Evolutionary conservation across 2,888 invertebrate species (phyloP).

Genomic region (Rhagium mordax): DNA sequence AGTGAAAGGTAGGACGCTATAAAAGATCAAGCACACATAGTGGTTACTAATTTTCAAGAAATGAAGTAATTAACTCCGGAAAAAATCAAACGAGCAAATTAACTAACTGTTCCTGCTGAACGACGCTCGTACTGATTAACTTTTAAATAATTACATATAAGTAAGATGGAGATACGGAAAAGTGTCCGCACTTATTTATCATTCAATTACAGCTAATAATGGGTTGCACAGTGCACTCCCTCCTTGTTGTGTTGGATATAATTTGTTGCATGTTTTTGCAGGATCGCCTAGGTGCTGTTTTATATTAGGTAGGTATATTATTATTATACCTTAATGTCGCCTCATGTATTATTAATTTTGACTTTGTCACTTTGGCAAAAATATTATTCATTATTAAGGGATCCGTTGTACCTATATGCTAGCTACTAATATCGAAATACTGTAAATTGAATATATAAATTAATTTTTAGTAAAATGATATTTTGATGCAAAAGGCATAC

Average conservation of each 20-base stretch:
- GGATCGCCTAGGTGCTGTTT: not conserved
- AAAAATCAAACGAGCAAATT: not conserved
- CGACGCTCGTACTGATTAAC: too few species aligned
- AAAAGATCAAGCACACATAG: not conserved
- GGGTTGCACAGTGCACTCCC: not conserved
- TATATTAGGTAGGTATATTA: not conserved
- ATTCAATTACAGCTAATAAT: not conserved
- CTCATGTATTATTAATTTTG: too few species aligned
- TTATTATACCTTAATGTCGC: too few species aligned
- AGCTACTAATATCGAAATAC: too few species aligned
- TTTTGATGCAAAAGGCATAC: too few species aligned
- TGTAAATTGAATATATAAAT: too few species aligned
- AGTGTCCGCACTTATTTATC: not conserved
- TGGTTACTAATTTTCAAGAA: not conserved
- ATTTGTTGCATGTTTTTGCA: not conserved
- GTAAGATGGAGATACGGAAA: not conserved
- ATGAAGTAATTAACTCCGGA: not conserved
- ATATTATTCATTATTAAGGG: too few species aligned
- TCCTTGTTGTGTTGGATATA: not conserved
- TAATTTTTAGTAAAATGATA: too few species aligned
- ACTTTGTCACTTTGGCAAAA: too few species aligned
- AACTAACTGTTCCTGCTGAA: not conserved
- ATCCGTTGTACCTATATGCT: too few species aligned
- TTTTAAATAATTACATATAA: not conserved
- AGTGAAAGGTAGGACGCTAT: slow-evolving; percentile 12